phyloP scores from a whole-genome alignment of 2,113 vertebrate species.

The Mungos mungo region DNA sequence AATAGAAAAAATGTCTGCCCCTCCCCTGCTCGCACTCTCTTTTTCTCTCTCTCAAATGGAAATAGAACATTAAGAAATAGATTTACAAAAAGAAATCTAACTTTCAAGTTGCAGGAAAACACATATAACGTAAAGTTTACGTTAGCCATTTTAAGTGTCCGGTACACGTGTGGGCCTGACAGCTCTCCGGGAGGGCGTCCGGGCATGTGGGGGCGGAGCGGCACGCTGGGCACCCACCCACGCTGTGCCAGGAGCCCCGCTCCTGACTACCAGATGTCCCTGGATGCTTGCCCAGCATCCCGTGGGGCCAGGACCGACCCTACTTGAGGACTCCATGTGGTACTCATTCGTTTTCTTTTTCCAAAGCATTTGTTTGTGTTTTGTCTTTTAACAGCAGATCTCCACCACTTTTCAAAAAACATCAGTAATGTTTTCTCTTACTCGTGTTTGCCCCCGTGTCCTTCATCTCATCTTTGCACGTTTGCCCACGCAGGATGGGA shows the following conservation, averaged over 20 bases:
- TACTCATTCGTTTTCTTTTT: neutral
- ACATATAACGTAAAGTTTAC: neutral
- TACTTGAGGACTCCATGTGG: neutral
- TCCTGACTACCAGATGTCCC: neutral
- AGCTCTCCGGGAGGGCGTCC: neutral
- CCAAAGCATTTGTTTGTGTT: neutral
- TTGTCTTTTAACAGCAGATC: neutral
- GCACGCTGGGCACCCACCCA: neutral
- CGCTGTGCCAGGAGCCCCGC: neutral
- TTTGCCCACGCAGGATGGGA: rapidly evolving
- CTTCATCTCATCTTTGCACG: neutral
- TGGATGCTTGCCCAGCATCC: neutral
- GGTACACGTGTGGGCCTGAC: neutral
- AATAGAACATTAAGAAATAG: too few species aligned
- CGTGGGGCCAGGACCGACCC: neutral
- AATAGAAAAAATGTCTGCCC: too few species aligned
- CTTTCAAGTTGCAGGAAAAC: neutral
- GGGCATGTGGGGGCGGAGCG: neutral
- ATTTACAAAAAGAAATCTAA: neutral
- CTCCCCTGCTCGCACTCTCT: too few species aligned
- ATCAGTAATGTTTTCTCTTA: neutral
- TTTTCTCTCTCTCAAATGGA: too few species aligned
- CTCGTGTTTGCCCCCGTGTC: neutral
- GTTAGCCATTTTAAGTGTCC: neutral
- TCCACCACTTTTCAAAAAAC: neutral